These are phyloP conservation scores for Tadarida brasiliensis DNA, from an alignment of 2,797 vertebrate genomes.

Conservation along the genomic window DNA sequence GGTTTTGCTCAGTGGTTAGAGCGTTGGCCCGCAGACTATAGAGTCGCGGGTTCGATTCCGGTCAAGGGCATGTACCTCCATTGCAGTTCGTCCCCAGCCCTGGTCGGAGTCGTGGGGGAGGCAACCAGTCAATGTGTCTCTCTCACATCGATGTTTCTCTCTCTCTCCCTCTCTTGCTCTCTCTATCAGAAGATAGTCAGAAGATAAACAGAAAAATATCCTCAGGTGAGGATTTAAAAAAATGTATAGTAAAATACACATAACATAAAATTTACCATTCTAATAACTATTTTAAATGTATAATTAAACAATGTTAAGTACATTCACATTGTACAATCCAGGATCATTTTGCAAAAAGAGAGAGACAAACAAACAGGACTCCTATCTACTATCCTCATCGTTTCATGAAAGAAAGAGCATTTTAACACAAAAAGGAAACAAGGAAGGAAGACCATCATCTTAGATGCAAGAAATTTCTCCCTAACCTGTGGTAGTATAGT, in stretches of 20 bases:
- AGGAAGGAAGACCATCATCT: background rate
- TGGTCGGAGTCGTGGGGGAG: too few relatives aligned
- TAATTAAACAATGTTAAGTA: background rate
- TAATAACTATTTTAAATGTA: constrained; percentile 9
- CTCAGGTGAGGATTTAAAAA: background rate
- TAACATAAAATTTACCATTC: background rate
- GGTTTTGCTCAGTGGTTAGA: too few relatives aligned
- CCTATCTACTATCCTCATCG: background rate
- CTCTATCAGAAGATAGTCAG: too few relatives aligned
- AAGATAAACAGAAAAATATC: too few relatives aligned
- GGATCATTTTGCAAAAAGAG: background rate
- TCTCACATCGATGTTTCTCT: too few relatives aligned
- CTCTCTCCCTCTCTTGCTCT: too few relatives aligned
- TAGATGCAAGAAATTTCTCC: background rate
- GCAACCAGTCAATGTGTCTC: too few relatives aligned
- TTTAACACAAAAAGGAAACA: background rate
- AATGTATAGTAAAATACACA: background rate
- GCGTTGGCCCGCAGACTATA: too few relatives aligned
- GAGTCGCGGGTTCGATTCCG: too few relatives aligned
- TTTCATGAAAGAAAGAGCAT: constrained; percentile 31
- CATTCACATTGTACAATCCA: background rate
- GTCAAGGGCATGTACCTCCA: too few relatives aligned
- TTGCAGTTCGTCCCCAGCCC: too few relatives aligned
- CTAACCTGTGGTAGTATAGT: background rate
- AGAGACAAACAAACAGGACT: background rate